These are phyloP conservation scores for Oncorhynchus tshawytscha DNA, from an alignment of 2,113 vertebrate genomes.

Conservation along the genomic window DNA sequence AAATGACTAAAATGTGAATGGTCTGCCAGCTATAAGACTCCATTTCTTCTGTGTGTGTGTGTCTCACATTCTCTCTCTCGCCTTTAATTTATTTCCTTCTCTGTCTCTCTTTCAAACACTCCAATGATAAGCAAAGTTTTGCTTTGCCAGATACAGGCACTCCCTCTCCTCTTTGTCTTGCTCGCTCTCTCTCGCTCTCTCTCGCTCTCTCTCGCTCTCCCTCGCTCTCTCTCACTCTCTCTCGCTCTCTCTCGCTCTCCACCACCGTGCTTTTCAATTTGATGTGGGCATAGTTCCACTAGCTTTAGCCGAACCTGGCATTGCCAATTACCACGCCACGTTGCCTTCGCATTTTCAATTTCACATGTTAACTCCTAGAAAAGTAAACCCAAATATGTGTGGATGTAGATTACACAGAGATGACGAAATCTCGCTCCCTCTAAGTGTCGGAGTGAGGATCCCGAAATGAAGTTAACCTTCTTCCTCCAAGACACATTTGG, in stretches of 20 bases:
- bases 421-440: background rate
- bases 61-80: conserved; percentile 13
- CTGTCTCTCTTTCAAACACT: conserved; percentile 25
- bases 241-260: conserved; percentile 12
- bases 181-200: background rate
- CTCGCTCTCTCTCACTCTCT: background rate
- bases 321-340: conserved; percentile 41
- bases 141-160: background rate
- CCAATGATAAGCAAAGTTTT: background rate
- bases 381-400: conserved; percentile 42
- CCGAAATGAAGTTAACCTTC: background rate
- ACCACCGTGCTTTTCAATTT: conserved; percentile 45
- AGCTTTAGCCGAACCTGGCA: conserved; percentile 39
- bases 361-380: conserved; percentile 43
- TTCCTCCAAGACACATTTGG: background rate
- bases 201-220: conserved; percentile 12
- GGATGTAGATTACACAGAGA: conserved; percentile 21
- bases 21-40: conserved; percentile 10
- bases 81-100: background rate
- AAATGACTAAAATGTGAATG: too few relatives aligned
- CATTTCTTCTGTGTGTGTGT: background rate
- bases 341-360: conserved; percentile 42
- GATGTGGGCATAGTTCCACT: conserved; percentile 48
- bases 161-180: conserved; percentile 6
- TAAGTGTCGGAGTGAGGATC: background rate